phyloP scores from a whole-genome alignment of 2,797 vertebrate genomes.

The Coregonus suidteri region DNA sequence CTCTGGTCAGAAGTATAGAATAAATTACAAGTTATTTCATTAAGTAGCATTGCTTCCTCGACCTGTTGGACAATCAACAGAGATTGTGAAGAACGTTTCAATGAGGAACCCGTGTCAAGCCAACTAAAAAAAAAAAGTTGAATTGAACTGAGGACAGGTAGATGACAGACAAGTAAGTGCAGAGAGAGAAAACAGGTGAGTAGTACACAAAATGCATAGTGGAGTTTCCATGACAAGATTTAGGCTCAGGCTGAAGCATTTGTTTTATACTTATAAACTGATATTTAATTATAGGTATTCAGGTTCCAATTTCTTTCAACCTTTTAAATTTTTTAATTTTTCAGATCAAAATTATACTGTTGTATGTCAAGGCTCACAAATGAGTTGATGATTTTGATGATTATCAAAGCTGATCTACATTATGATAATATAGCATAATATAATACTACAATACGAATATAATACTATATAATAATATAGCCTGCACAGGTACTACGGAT shows the following conservation, averaged over 20 bases:
- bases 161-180: conserved; percentile 49
- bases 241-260: not conserved
- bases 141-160: conserved; percentile 76
- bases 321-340: too few species aligned
- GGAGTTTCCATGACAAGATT: conserved; percentile 64
- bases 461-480: too few species aligned
- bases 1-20: conserved; percentile 88
- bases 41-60: conserved; percentile 85
- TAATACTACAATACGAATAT: not conserved
- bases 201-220: conserved; percentile 39
- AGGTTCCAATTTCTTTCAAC: too few species aligned
- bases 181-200: conserved; percentile 57
- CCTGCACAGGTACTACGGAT: too few species aligned
- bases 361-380: not conserved
- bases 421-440: not conserved
- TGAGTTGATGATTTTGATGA: not conserved
- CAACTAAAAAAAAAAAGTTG: conserved; percentile 75
- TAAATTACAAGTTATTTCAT: conserved; percentile 85
- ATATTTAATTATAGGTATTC: too few species aligned
- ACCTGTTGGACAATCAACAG: conserved; percentile 86
- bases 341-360: not conserved
- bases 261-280: not conserved
- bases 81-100: conserved; percentile 78
- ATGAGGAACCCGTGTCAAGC: conserved; percentile 75
- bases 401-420: not conserved